These are phyloP conservation scores for Drosophila murphyi DNA, from an alignment of 1,140 invertebrate genomes.

Conservation along the genomic window DNA sequence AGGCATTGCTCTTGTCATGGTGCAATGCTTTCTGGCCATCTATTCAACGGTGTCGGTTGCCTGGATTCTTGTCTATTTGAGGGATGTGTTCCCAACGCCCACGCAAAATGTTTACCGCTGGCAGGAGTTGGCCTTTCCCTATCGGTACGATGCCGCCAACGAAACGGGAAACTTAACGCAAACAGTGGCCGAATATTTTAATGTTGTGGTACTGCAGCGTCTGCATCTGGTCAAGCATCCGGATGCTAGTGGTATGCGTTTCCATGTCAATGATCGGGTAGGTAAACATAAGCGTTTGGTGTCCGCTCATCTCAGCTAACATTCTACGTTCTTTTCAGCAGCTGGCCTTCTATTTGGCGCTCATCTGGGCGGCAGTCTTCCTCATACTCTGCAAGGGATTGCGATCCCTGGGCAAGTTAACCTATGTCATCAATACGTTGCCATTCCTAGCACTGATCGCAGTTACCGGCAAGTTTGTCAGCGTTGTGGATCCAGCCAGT, in stretches of 20 bases:
- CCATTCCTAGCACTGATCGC: slow-evolving; percentile 61
- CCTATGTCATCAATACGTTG: slow-evolving; percentile 62
- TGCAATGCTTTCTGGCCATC: slow-evolving; percentile 92
- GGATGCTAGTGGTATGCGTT: slow-evolving; percentile 61
- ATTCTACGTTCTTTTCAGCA: slow-evolving; percentile 84
- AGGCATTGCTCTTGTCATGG: slow-evolving; percentile 91
- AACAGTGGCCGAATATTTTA: slow-evolving; percentile 93
- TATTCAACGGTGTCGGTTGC: slow-evolving; percentile 94
- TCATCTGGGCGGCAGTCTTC: slow-evolving; percentile 96
- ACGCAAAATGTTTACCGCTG: slow-evolving; percentile 91
- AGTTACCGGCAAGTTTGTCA: slow-evolving; percentile 71
- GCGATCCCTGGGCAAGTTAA: slow-evolving; percentile 93
- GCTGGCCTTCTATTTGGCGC: slow-evolving; percentile 94
- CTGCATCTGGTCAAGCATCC: slow-evolving; percentile 86
- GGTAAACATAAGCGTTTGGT: slow-evolving; percentile 29
- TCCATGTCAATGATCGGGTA: slow-evolving; percentile 83
- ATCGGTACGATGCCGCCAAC: slow-evolving; percentile 84
- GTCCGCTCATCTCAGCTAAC: slow-evolving; percentile 16
- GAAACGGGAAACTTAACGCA: slow-evolving; percentile 88
- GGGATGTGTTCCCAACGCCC: slow-evolving; percentile 94
- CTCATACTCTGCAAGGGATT: slow-evolving; percentile 95
- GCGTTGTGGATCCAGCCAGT: slow-evolving; percentile 65
- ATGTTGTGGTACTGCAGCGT: slow-evolving; percentile 91
- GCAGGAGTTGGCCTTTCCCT: slow-evolving; percentile 90
- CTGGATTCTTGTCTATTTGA: slow-evolving; percentile 95